phyloP scores from a whole-genome alignment of 2,113 vertebrate genomes.

The Nanorana parkeri region DNA sequence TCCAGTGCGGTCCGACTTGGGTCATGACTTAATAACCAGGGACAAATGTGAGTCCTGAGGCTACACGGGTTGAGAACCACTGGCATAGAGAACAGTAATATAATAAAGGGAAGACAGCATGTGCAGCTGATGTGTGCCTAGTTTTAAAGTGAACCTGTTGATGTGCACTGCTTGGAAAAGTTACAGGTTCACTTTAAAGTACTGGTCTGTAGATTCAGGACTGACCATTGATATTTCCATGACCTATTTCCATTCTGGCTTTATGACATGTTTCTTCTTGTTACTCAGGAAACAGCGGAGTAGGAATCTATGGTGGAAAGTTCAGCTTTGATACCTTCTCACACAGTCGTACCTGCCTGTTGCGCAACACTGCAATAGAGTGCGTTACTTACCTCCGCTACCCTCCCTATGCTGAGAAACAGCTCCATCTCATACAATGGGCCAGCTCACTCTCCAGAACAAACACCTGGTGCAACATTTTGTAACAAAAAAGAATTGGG shows the following conservation, averaged over 20 bases:
- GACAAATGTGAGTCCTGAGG: too few relatives aligned
- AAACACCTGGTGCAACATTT: slow-evolving; percentile 73
- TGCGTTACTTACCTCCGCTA: slow-evolving; percentile 76
- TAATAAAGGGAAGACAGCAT: too few relatives aligned
- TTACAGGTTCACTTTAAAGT: too few relatives aligned
- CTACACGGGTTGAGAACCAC: too few relatives aligned
- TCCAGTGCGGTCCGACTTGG: too few relatives aligned
- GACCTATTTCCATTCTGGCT: background rate
- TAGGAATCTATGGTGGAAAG: slow-evolving; percentile 71
- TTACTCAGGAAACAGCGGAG: slow-evolving; percentile 71
- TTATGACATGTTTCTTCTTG: background rate
- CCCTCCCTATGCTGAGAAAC: slow-evolving; percentile 74
- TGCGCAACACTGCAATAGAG: slow-evolving; percentile 70
- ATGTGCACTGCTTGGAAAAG: too few relatives aligned
- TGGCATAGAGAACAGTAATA: too few relatives aligned
- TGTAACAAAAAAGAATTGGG: slow-evolving; percentile 40
- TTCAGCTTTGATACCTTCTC: slow-evolving; percentile 77
- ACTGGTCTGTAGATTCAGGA: too few relatives aligned
- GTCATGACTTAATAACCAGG: too few relatives aligned
- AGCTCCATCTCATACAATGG: slow-evolving; percentile 76
- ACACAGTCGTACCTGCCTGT: slow-evolving; percentile 75
- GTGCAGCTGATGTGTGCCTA: too few relatives aligned
- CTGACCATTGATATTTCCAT: background rate
- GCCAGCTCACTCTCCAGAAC: slow-evolving; percentile 72
- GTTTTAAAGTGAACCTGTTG: too few relatives aligned